Evolutionary conservation across 1,140 invertebrate genomes (phyloP).

Genomic region (Ctenoplectra terminalis): DNA sequence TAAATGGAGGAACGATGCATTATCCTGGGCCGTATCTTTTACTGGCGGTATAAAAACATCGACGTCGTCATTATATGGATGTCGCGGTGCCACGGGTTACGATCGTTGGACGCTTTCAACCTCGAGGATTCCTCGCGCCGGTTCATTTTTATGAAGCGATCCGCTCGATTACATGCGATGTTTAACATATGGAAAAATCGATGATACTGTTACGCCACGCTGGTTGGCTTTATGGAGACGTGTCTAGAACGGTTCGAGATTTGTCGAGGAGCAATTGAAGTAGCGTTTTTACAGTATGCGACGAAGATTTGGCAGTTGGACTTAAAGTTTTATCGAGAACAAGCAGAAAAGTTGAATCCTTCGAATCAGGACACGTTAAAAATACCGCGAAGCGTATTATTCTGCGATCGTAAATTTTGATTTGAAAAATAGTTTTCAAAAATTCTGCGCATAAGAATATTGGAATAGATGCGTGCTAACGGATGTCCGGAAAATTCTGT

Average conservation of each 20-base stretch:
- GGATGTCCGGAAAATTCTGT: too few species aligned
- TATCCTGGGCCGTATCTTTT: slow-evolving; percentile 49
- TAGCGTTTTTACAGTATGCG: background rate
- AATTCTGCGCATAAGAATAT: too few species aligned
- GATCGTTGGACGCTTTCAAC: background rate
- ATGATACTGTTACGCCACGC: background rate
- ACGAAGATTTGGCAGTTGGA: background rate
- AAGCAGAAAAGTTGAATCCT: background rate
- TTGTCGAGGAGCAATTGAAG: too few species aligned
- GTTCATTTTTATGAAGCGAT: background rate
- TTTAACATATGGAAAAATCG: slow-evolving; percentile 8
- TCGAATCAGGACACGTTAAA: background rate
- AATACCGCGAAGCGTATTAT: background rate
- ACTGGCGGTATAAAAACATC: slow-evolving; percentile 39
- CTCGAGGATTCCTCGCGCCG: too few species aligned
- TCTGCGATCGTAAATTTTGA: too few species aligned
- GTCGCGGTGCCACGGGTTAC: slow-evolving; percentile 8
- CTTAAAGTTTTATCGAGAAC: background rate
- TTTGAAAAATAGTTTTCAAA: too few species aligned
- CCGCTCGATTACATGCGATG: background rate
- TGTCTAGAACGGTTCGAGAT: background rate
- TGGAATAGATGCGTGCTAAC: too few species aligned
- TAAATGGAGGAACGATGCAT: slow-evolving; percentile 53
- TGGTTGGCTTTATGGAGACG: background rate
- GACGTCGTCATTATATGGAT: background rate